Base-by-base conservation (phyloP, 2,888 invertebrate species). In the Papilio elwesi region DNA sequence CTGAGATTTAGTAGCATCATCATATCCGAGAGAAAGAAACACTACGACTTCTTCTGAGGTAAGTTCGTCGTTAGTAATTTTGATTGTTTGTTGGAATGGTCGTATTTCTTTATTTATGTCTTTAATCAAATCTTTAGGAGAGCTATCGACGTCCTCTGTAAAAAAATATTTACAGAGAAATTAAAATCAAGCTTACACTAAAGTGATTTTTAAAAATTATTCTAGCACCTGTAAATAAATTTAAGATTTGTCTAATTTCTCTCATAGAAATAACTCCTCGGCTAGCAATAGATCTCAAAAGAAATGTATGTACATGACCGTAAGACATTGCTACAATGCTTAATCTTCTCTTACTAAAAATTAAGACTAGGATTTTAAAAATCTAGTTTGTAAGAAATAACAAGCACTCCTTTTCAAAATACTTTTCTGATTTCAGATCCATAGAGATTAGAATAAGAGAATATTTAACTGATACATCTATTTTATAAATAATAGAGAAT, bases 1-100 rank as follows among this genome's bases (percentile, higher is more conserved):
- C 74, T 93, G 93, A 0, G 90, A 81, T 78, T 90, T 91, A 0
- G 92, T 87, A 6, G 90, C 87, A 67, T 88, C 88, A 79, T 93
- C 92, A 78, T 83, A 85, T 0, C 88, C 90, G 3, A 90, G 81
- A 1, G 89, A 90, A 5, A 93, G 73, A 73, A 92, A 93, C 26
- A 93, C 81, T 3, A 92, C 71, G 0, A 90, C 85, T 80, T 90
- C 85, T 69, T 93, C 90, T 75, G 87, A 78, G 0, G 89, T 89
- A 0, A 87, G 76, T 75, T 92, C 92, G 81, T 93, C 90, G 66
- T 80, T 87, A 0, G 88, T 84, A 51, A 91, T 77, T 79, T 91
- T 92, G 8, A 93, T 88, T 59, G 79, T 79, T 78, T 93, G 93
- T 75, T 91, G 84, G 70, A 83, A 87, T 3, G 87, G 87, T 57